Evolutionary conservation across 2,797 vertebrate genomes (phyloP), one percentile per base, ranked within the genome.

Genomic region (Chanos chanos): DNA sequence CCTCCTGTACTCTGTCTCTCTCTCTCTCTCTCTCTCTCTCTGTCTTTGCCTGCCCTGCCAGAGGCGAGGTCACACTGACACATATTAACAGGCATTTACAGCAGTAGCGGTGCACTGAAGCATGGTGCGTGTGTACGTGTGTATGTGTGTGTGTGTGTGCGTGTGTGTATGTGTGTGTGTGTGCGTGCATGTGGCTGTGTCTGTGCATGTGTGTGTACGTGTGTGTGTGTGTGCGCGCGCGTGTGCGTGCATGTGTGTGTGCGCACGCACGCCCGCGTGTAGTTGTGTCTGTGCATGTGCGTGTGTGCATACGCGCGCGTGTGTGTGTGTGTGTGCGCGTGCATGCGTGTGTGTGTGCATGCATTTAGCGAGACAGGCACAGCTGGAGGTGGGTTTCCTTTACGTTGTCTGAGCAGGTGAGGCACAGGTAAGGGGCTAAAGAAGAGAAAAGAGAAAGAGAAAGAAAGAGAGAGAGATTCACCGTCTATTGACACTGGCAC

Each of bases 401-500:
- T 18, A 25, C 61, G 61, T 15, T 50, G 52, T 52, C 18, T 44
- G 40, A 27, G 45, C 44, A 30, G 16, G 34, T 52, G 39, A 66
- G 76, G 66, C 73, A 69, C 43, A 75, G 75, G 64, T 68, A 63
- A 62, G 62, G 62, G 36, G 18, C 56, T 60, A 62, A 58, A 27
- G 28, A 44, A 33, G 72, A 74, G 70, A 28, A 22, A 25, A 44
- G 24, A 3, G 37, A n/a, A 41, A 52, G 40, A 37, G 55, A 31
- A 12, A 21, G 7, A 13, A 80, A 73, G 77, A 72, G 70, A 72
- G 72, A 66, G 73, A 81, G 84, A 85, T 88, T 82, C 79, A 74
- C 83, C 74, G 80, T 84, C 82, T 79, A 80, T 84, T 87, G 84
- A 86, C 78, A 77, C 76, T 74, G 72, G 76, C 79, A 91, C 87